A percentile compares a stretch with the other conserved stretches of the same genome.
These are phyloP conservation scores for Acleris cristana DNA, from an alignment of 2,888 invertebrate species.

Conservation along the genomic window DNA sequence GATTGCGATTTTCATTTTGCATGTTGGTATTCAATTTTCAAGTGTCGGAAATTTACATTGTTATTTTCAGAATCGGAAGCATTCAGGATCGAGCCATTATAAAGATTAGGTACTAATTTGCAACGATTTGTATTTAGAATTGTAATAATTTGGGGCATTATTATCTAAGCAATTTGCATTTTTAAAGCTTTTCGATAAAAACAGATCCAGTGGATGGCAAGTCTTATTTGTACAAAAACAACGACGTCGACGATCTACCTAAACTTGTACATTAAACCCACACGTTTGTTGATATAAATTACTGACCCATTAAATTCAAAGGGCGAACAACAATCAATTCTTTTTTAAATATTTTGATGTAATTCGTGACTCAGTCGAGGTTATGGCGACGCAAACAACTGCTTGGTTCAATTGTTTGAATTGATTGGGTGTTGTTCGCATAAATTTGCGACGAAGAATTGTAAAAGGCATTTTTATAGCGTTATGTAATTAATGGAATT, in stretches of 20 bases:
- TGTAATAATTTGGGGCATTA: too few relatives aligned
- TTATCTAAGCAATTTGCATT: too few relatives aligned
- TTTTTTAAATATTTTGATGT: constrained; percentile 9
- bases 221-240: too few relatives aligned
- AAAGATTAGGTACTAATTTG: too few relatives aligned
- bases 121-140: too few relatives aligned
- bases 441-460: constrained; percentile 15
- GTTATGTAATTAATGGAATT: constrained; percentile 14
- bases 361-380: constrained; percentile 10
- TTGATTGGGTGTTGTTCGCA: constrained; percentile 20
- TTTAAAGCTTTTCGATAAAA: too few relatives aligned
- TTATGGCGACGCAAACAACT: constrained; percentile 3
- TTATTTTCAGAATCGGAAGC: neutral
- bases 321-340: constrained; percentile 1
- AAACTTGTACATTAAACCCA: too few relatives aligned
- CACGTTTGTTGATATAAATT: neutral
- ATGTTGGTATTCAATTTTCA: neutral
- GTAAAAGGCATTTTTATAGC: constrained; percentile 10
- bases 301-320: constrained; percentile 1
- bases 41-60: neutral
- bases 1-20: constrained; percentile 30
- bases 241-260: too few relatives aligned
- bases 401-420: constrained; percentile 23
- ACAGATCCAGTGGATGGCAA: too few relatives aligned
- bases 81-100: too few relatives aligned